Conservation (phyloP, 2,113 vertebrate genomes). For the Trichechus manatus region DNA sequence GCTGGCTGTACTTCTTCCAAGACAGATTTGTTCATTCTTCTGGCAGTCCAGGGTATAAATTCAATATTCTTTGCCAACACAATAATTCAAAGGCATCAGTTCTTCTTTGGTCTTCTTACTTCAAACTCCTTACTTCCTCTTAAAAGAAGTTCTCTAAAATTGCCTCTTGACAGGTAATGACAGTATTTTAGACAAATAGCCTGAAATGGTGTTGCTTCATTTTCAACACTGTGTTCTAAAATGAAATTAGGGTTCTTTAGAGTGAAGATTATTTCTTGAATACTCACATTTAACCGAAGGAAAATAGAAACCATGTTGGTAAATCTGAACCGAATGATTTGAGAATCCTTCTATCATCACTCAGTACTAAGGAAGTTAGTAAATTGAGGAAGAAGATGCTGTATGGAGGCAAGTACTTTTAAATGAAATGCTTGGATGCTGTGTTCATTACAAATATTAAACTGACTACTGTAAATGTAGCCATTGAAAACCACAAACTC, state of each 20-base stretch:
- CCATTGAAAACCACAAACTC: not conserved
- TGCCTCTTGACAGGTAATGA: conserved; percentile 59
- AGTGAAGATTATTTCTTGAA: conserved; percentile 31
- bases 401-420: not conserved
- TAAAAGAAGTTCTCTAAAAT: conserved; percentile 61
- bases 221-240: conserved; percentile 41
- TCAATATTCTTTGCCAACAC: too few species aligned
- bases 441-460: not conserved
- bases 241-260: conserved; percentile 45
- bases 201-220: conserved; percentile 35
- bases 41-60: too few species aligned
- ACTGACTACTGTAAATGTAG: not conserved
- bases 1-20: too few species aligned
- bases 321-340: not conserved
- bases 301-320: conserved; percentile 12
- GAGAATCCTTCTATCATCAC: not conserved
- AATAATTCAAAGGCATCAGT: too few species aligned
- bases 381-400: not conserved
- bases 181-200: conserved; percentile 60
- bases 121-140: not conserved
- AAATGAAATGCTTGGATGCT: not conserved
- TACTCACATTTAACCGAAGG: conserved; percentile 6
- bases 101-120: too few species aligned
- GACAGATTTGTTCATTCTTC: too few species aligned
- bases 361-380: not conserved